These are phyloP conservation scores for Hydrolagus colliei DNA, from an alignment of 2,797 vertebrate genomes.

Conservation along the genomic window DNA sequence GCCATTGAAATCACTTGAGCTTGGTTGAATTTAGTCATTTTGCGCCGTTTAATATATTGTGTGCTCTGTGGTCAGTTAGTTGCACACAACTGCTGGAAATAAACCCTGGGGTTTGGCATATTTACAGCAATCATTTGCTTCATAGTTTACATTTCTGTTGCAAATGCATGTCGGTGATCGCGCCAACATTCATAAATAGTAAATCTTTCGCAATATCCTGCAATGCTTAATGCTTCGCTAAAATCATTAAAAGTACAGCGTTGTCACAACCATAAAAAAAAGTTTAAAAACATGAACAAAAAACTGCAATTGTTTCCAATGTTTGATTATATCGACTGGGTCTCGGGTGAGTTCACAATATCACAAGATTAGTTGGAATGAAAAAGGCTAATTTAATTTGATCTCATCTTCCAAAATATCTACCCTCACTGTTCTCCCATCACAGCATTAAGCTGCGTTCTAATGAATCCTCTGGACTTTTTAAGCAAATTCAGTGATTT, in stretches of 20 bases:
- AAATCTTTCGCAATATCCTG: constrained; percentile 19
- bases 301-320: not conserved
- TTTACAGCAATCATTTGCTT: constrained; percentile 30
- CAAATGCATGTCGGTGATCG: constrained; percentile 24
- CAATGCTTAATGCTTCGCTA: constrained; percentile 3
- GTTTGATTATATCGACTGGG: too few relatives aligned
- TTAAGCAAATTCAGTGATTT: too few relatives aligned
- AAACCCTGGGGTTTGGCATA: constrained; percentile 28
- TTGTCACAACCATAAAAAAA: not conserved
- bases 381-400: too few relatives aligned
- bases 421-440: too few relatives aligned
- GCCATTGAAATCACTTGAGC: constrained; percentile 10
- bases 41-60: constrained; percentile 25
- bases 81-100: constrained; percentile 29
- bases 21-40: constrained; percentile 19
- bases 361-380: too few relatives aligned
- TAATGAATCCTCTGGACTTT: too few relatives aligned
- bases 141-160: constrained; percentile 30
- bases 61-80: constrained; percentile 25
- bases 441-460: too few relatives aligned
- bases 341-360: too few relatives aligned
- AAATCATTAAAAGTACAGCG: constrained; percentile 17
- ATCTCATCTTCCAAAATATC: too few relatives aligned
- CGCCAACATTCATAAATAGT: constrained; percentile 31
- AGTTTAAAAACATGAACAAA: not conserved